Evolutionary conservation across 2,888 invertebrate species (phyloP).

Genomic region (Cyaniris semiargus): DNA sequence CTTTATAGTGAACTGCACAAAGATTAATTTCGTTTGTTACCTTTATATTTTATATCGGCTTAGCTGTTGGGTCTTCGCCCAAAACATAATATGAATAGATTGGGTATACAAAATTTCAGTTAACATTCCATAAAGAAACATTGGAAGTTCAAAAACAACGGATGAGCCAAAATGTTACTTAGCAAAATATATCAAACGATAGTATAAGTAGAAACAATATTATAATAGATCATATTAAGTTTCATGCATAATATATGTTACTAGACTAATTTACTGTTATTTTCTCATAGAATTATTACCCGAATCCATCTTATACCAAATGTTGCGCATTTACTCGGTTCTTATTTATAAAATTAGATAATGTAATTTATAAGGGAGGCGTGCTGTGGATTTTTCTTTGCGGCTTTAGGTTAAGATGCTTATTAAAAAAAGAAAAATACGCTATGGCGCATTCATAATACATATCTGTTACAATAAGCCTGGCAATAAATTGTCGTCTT

Average conservation of each 20-base stretch:
- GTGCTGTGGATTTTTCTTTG: constrained; percentile 45
- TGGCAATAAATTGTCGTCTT: constrained; percentile 53
- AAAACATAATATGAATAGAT: neutral
- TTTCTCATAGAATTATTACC: constrained; percentile 32
- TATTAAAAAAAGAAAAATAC: constrained; percentile 41
- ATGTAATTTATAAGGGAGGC: constrained; percentile 41
- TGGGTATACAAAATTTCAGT: neutral
- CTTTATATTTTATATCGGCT: neutral
- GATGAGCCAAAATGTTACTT: neutral
- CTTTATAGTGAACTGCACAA: constrained; percentile 20
- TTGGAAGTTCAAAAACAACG: neutral
- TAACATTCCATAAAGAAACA: neutral
- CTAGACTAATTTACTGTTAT: constrained; percentile 21
- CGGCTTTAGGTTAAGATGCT: constrained; percentile 1
- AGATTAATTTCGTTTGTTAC: constrained; percentile 4
- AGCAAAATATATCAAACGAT: constrained; percentile 21
- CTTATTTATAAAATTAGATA: constrained; percentile 43
- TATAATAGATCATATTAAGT: constrained; percentile 26
- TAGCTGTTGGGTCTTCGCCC: neutral
- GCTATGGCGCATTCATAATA: constrained; percentile 52
- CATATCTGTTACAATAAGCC: constrained; percentile 76
- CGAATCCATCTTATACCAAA: constrained; percentile 54
- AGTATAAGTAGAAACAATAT: constrained; percentile 13
- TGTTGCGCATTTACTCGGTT: constrained; percentile 59
- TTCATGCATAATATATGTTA: constrained; percentile 34